A percentile compares a stretch with the other conserved stretches of the same genome.
These are phyloP conservation scores for Nycticryphes semicollaris DNA, from an alignment of 2,113 vertebrate genomes.

Conservation along the genomic window DNA sequence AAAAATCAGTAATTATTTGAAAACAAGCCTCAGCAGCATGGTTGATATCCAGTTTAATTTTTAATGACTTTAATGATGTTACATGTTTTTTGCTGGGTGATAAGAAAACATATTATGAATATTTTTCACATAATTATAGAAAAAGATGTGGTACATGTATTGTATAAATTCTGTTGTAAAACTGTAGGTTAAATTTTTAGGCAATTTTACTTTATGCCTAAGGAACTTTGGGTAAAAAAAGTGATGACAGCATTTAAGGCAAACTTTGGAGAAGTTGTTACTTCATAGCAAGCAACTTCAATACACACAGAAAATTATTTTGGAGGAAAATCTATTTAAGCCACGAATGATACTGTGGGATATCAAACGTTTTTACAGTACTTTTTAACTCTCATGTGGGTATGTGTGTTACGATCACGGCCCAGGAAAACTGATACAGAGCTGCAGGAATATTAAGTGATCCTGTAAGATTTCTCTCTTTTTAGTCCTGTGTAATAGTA, in stretches of 20 bases:
- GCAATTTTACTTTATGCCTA: neutral
- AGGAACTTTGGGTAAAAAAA: neutral
- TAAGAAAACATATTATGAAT: neutral
- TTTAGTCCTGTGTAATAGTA: slow-evolving; percentile 26
- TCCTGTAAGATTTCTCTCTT: slow-evolving; percentile 46
- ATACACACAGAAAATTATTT: neutral
- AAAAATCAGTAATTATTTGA: slow-evolving; percentile 34
- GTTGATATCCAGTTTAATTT: slow-evolving; percentile 49
- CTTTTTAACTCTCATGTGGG: neutral
- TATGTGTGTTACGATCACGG: neutral
- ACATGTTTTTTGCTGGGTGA: neutral
- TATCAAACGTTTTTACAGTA: neutral
- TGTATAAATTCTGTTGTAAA: neutral
- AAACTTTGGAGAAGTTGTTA: neutral
- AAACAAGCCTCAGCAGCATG: neutral
- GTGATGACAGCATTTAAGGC: neutral
- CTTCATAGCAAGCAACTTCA: neutral
- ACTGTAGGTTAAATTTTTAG: neutral
- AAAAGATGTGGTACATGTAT: neutral
- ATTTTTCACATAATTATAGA: neutral
- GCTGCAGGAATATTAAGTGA: slow-evolving; percentile 5
- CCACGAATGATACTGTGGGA: neutral
- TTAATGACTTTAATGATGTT: slow-evolving; percentile 38
- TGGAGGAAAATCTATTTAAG: neutral
- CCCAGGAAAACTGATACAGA: neutral